Percentiles rank a stretch among this genome's conserved stretches.
Evolutionary conservation across 2,797 vertebrate genomes (phyloP).

Genomic region (Sebastes glaucus): DNA sequence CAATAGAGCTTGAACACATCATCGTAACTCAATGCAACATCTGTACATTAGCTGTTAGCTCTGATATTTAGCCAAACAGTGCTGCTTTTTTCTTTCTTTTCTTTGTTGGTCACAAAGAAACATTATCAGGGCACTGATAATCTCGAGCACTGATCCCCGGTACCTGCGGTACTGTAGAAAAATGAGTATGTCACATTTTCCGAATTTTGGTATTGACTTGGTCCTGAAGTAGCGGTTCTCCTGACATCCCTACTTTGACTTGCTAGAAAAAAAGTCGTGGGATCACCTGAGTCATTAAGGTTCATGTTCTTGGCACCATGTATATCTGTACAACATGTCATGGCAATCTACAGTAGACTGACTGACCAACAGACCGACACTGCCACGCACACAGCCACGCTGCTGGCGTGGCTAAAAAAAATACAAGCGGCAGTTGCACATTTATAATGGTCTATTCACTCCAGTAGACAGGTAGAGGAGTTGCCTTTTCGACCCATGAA

Average conservation of each 20-base stretch:
- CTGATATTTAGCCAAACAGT: neutral
- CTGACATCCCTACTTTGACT: neutral
- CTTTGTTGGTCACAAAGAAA: neutral
- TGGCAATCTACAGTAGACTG: neutral
- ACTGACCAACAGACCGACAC: neutral
- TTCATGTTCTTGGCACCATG: neutral
- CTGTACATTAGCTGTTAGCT: neutral
- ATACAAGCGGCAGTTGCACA: neutral
- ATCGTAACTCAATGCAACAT: neutral
- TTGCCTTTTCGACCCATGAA: neutral
- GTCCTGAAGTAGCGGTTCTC: neutral
- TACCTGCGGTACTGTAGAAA: neutral
- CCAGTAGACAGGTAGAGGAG: neutral
- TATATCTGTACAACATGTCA: neutral
- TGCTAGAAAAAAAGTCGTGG: neutral
- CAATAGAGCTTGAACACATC: neutral
- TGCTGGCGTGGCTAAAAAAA: neutral
- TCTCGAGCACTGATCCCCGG: neutral
- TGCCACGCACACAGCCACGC: rapidly evolving
- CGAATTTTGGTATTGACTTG: neutral
- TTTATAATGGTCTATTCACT: neutral
- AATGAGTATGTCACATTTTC: neutral
- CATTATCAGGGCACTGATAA: neutral
- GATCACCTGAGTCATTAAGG: neutral
- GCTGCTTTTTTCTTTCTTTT: neutral